A percentile compares a stretch with the other conserved stretches of the same genome.
Conservation (phyloP, 2,888 invertebrate species). For the Danaus chrysippus region DNA sequence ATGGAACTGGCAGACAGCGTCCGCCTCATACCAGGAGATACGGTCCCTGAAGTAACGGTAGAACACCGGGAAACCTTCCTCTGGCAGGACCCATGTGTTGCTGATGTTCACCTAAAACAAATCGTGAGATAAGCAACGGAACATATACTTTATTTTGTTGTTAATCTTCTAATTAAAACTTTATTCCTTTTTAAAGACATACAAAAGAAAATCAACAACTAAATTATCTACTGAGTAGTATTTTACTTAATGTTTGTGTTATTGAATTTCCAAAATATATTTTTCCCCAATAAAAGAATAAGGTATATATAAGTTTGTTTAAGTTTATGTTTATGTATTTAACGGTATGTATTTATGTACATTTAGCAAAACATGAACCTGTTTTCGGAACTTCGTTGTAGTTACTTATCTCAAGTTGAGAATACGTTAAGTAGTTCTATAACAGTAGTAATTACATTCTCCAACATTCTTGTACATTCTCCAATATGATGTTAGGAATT, state of each 20-base stretch:
- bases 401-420: neutral
- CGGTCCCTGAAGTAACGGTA: constrained; percentile 91
- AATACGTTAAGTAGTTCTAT: neutral
- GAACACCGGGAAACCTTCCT: constrained; percentile 89
- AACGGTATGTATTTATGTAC: neutral
- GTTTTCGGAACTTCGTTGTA: neutral
- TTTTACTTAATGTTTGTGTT: no score
- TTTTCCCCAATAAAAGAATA: no score
- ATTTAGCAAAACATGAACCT: neutral
- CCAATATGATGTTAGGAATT: constrained; percentile 29
- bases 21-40: constrained; percentile 91
- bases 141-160: no score
- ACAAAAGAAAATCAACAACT: no score
- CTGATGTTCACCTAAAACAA: constrained; percentile 86
- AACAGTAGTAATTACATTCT: constrained; percentile 1
- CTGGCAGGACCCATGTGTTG: constrained; percentile 89
- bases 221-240: no score
- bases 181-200: no score
- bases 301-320: no score
- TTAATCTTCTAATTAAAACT: no score
- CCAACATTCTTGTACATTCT: constrained; percentile 7
- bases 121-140: no score
- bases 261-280: no score
- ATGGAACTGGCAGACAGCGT: constrained; percentile 90
- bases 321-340: no score